Percentiles rank a stretch among this genome's conserved stretches.
phyloP scores from a whole-genome alignment of 2,113 vertebrate species.

The Pelmatolapia mariae region DNA sequence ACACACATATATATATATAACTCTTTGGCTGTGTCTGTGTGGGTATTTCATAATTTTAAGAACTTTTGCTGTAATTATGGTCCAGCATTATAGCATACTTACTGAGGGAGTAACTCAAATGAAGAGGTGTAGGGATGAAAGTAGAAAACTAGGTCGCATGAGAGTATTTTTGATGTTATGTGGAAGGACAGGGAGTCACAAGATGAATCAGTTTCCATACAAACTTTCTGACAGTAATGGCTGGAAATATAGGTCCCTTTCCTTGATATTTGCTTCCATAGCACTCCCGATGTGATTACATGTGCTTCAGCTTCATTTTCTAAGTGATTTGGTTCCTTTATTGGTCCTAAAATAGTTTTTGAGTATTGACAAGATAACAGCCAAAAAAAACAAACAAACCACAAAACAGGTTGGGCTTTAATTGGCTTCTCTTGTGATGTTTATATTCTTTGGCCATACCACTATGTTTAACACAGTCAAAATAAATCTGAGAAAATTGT shows the following conservation, averaged over 20 bases:
- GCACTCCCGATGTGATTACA: neutral
- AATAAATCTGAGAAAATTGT: neutral
- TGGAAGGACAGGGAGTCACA: neutral
- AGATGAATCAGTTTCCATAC: conserved; percentile 33
- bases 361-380: neutral
- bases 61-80: conserved; percentile 6
- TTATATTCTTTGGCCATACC: neutral
- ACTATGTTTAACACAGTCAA: neutral
- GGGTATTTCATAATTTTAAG: conserved; percentile 4
- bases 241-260: neutral
- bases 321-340: neutral
- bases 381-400: neutral
- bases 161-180: conserved; percentile 29
- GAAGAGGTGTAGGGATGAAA: neutral
- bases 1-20: rapidly evolving
- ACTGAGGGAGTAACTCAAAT: conserved; percentile 33
- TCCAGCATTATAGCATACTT: conserved; percentile 23
- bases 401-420: neutral
- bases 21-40: neutral
- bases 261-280: neutral
- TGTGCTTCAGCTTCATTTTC: neutral
- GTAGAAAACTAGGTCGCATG: conserved; percentile 31
- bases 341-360: neutral
- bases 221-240: conserved; percentile 42
- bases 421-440: neutral